These are phyloP conservation scores for Thalpophila matura DNA, from an alignment of 2,888 invertebrate species.

Conservation along the genomic window DNA sequence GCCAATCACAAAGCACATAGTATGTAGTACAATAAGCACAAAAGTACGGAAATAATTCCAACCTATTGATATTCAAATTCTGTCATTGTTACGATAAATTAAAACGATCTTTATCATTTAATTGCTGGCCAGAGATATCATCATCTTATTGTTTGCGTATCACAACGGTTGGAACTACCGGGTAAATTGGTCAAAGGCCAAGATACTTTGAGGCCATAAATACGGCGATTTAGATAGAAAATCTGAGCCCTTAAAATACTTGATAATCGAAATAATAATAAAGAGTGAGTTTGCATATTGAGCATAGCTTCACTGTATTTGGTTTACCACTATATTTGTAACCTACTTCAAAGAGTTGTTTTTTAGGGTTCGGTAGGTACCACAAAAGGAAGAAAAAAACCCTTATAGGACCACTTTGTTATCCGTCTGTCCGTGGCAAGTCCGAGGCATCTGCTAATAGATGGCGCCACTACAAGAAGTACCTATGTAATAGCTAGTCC, in stretches of 20 bases:
- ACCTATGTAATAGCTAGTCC: too few species aligned
- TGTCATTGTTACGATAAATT: conserved; percentile 70
- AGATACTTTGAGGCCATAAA: conserved; percentile 46
- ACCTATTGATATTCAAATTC: conserved; percentile 43
- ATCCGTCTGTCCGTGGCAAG: too few species aligned
- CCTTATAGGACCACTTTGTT: too few species aligned
- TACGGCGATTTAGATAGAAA: conserved; percentile 33
- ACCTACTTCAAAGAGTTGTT: too few species aligned
- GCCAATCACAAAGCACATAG: background rate
- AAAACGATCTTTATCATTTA: conserved; percentile 66
- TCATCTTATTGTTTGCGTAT: conserved; percentile 56
- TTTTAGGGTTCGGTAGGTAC: too few species aligned
- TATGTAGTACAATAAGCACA: too few species aligned
- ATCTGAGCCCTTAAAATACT: conserved; percentile 23
- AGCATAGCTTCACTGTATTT: too few species aligned
- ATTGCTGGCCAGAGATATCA: conserved; percentile 62
- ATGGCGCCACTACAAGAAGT: too few species aligned
- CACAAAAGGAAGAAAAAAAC: too few species aligned
- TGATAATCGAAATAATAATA: conserved; percentile 29
- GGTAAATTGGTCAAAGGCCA: conserved; percentile 50
- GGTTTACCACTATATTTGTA: too few species aligned
- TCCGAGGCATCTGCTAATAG: too few species aligned
- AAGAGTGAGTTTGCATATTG: conserved; percentile 21
- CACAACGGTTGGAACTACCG: conserved; percentile 41
- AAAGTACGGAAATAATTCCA: conserved; percentile 20